phyloP scores from a whole-genome alignment of 2,797 vertebrate genomes.

The Phaenicophaeus curvirostris region DNA sequence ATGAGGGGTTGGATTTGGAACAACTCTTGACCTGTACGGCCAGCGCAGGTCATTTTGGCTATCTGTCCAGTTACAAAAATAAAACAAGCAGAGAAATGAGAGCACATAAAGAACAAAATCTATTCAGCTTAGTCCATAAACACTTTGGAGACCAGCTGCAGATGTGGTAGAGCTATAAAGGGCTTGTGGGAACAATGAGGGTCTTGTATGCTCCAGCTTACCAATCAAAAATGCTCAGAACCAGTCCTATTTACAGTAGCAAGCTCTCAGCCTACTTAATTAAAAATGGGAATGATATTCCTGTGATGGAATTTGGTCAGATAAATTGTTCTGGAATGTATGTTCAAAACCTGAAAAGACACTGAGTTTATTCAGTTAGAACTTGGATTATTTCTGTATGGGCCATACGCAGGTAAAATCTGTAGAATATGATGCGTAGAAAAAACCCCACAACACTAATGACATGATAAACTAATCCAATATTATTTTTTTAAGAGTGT shows the following conservation, averaged over 20 bases:
- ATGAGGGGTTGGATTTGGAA: background rate
- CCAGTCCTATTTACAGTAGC: background rate
- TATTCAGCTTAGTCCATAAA: background rate
- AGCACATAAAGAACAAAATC: background rate
- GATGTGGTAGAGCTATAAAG: background rate
- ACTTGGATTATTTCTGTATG: background rate
- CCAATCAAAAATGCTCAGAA: background rate
- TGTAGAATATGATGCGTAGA: background rate
- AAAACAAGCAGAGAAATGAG: background rate
- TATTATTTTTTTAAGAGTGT: background rate
- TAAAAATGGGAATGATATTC: background rate
- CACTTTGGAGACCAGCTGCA: constrained; percentile 17
- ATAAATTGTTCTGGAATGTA: background rate
- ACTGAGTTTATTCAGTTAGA: background rate
- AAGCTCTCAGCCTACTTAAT: background rate
- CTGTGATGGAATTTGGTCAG: background rate
- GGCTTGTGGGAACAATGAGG: background rate
- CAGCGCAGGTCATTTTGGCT: background rate
- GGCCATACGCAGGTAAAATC: background rate
- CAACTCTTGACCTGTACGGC: background rate
- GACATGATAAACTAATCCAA: background rate
- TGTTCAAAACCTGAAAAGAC: background rate
- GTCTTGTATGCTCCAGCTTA: background rate
- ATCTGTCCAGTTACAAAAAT: constrained; percentile 9
- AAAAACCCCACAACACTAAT: background rate